Percentiles rank a stretch among this genome's conserved stretches.
These are phyloP conservation scores for Aplysia californica DNA, from an alignment of 1,140 invertebrate species.

Conservation along the genomic window DNA sequence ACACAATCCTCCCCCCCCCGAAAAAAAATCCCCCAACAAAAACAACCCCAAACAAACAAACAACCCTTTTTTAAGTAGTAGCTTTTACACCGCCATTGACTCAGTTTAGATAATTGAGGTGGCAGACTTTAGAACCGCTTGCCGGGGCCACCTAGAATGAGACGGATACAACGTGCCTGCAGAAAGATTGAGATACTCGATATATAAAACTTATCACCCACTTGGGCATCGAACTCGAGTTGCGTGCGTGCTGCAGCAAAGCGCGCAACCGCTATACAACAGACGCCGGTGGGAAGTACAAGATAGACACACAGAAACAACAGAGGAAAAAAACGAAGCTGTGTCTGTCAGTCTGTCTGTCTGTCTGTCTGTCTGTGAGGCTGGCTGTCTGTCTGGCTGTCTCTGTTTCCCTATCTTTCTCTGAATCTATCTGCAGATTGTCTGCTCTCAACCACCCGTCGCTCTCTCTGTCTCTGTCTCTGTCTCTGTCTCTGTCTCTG, in stretches of 20 bases:
- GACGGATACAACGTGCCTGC: not conserved
- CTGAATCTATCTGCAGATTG: too few relatives aligned
- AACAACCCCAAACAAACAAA: too few relatives aligned
- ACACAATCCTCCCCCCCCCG: too few relatives aligned
- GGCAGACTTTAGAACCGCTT: not conserved
- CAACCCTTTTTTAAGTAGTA: too few relatives aligned
- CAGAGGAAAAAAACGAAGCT: not conserved
- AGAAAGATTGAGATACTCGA: not conserved
- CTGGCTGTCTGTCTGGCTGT: not conserved
- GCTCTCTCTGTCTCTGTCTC: not conserved
- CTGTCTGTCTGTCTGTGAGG: too few relatives aligned
- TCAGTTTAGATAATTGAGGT: too few relatives aligned
- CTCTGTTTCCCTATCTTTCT: too few relatives aligned
- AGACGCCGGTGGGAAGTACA: not conserved
- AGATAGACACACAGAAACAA: not conserved
- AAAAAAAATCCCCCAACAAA: too few relatives aligned
- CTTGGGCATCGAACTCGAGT: not conserved
- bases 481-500: constrained; percentile 1
- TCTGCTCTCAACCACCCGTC: not conserved
- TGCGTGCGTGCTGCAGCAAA: not conserved
- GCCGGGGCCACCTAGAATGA: not conserved
- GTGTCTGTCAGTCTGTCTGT: not conserved
- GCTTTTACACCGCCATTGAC: too few relatives aligned
- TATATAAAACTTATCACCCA: not conserved
- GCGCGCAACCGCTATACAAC: too few relatives aligned